These are phyloP conservation scores for Notoglanidium macrostoma DNA, from an alignment of 2,797 vertebrate species.

Conservation along the genomic window DNA sequence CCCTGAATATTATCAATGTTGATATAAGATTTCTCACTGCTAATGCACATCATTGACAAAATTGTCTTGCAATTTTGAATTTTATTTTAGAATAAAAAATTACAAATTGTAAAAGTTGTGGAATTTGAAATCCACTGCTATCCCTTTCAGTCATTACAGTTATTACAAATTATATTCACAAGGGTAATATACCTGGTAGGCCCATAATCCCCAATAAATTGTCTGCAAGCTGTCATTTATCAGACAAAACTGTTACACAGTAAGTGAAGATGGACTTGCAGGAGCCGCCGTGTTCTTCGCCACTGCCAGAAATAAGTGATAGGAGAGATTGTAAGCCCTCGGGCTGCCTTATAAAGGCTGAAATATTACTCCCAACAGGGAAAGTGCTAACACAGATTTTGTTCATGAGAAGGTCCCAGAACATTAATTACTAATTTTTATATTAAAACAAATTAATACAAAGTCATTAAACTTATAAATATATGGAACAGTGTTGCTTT, in stretches of 20 bases:
- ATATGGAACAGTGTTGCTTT: neutral
- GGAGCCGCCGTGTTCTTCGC: neutral
- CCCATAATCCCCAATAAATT: slow-evolving; percentile 41
- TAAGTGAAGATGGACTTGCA: slow-evolving; percentile 6
- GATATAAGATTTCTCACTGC: neutral
- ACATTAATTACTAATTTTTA: neutral
- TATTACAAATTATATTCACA: slow-evolving; percentile 1
- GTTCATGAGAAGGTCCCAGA: neutral
- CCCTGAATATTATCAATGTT: neutral
- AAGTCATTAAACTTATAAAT: neutral
- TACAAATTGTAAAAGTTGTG: neutral
- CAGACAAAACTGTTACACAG: slow-evolving; percentile 24
- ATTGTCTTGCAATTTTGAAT: neutral
- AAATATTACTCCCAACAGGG: slow-evolving; percentile 7
- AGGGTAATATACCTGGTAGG: slow-evolving; percentile 18
- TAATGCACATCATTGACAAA: neutral
- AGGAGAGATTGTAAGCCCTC: neutral
- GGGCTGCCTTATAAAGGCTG: neutral
- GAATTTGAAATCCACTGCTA: neutral
- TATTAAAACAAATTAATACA: neutral
- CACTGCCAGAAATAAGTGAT: neutral
- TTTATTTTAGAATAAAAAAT: neutral
- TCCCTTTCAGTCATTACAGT: neutral
- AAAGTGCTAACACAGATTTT: neutral
- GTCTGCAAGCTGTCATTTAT: slow-evolving; percentile 29